phyloP scores from a whole-genome alignment of 1,140 invertebrate species.

The Nephila pilipes region DNA sequence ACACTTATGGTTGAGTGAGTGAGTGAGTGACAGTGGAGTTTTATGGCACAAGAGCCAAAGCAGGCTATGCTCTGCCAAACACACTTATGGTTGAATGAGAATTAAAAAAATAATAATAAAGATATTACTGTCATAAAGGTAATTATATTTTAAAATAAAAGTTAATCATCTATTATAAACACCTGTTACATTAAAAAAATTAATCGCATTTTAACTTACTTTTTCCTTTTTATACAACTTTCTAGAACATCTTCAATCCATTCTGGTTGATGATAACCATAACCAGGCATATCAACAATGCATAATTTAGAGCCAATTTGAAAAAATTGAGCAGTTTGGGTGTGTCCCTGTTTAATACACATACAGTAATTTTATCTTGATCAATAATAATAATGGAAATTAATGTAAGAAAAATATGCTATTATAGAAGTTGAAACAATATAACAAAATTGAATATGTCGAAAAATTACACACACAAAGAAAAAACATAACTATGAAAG shows the following conservation, averaged over 20 bases:
- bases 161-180: no score
- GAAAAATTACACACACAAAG: not conserved
- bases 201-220: constrained; percentile 74
- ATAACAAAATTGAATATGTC: not conserved
- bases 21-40: no score
- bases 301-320: constrained; percentile 78
- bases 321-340: constrained; percentile 80
- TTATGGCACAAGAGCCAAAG: no score
- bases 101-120: no score
- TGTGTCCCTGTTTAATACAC: constrained; percentile 79
- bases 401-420: not conserved
- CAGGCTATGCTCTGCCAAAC: no score
- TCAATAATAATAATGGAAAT: not conserved
- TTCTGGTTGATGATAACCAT: constrained; percentile 80
- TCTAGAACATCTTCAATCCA: constrained; percentile 79
- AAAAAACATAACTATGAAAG: no score
- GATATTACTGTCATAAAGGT: no score
- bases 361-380: not conserved
- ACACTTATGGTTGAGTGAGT: no score
- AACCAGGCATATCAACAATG: constrained; percentile 81
- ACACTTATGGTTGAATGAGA: no score
- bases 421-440: not conserved
- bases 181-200: no score
- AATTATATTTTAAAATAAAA: no score
- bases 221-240: constrained; percentile 78